Evolutionary conservation across 2,888 invertebrate species (phyloP).

Genomic region (Busseola fusca): DNA sequence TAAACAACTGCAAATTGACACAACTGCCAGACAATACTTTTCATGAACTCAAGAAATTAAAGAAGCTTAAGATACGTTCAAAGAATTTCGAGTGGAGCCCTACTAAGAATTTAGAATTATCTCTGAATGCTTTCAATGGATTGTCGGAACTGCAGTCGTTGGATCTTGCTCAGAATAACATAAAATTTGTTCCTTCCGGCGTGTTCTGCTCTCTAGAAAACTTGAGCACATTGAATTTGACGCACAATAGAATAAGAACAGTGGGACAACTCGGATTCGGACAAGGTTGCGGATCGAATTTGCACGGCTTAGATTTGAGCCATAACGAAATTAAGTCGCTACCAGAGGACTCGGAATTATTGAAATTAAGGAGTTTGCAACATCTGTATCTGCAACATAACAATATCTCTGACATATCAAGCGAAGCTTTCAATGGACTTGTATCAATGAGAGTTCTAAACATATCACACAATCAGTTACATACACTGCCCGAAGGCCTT

Average conservation of each 20-base stretch:
- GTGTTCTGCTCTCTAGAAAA: constrained; percentile 94
- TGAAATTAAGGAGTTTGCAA: constrained; percentile 93
- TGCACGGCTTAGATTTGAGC: constrained; percentile 94
- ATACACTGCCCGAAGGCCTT: constrained; percentile 93
- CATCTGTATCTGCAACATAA: constrained; percentile 95
- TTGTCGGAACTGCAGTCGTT: constrained; percentile 94
- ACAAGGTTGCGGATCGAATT: constrained; percentile 90
- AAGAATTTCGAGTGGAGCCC: constrained; percentile 94
- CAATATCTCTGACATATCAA: constrained; percentile 93
- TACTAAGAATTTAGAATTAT: constrained; percentile 92
- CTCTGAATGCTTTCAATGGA: constrained; percentile 92
- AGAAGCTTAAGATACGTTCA: constrained; percentile 93
- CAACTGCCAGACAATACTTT: constrained; percentile 93
- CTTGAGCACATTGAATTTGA: constrained; percentile 95
- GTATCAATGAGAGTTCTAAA: constrained; percentile 94
- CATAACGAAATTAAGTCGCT: constrained; percentile 93
- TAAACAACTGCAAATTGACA: constrained; percentile 94
- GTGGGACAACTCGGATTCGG: constrained; percentile 93
- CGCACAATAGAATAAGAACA: constrained; percentile 94
- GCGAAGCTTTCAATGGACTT: constrained; percentile 94
- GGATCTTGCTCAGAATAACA: constrained; percentile 95
- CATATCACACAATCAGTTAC: constrained; percentile 95
- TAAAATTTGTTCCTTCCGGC: constrained; percentile 93
- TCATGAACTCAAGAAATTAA: constrained; percentile 93
- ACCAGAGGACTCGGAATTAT: constrained; percentile 93